phyloP scores from a whole-genome alignment of 1,140 invertebrate species.

The Euura lappo region DNA sequence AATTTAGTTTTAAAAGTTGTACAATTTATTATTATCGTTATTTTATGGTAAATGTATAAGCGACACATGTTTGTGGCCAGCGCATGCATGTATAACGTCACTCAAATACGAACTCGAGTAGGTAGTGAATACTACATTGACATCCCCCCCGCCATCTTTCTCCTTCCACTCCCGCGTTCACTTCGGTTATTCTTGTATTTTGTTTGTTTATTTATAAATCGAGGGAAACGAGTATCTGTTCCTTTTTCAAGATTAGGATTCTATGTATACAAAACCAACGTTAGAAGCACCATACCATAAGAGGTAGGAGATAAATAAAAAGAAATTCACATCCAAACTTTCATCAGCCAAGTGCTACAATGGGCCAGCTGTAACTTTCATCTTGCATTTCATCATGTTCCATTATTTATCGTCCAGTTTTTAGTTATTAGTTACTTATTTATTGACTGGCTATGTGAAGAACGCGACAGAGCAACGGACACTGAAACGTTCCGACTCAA shows the following conservation, averaged over 20 bases:
- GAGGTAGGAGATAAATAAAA: background rate
- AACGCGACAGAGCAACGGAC: background rate
- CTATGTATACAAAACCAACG: slow-evolving; percentile 5
- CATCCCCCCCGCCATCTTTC: slow-evolving; percentile 8
- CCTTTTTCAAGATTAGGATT: background rate
- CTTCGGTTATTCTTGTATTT: background rate
- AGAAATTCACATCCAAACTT: background rate
- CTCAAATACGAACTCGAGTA: background rate
- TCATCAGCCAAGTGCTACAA: background rate
- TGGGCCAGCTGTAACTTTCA: background rate
- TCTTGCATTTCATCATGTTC: slow-evolving; percentile 6
- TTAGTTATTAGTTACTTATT: background rate
- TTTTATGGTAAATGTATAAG: background rate
- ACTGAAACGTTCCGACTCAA: slow-evolving; percentile 10
- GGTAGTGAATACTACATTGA: slow-evolving; percentile 2
- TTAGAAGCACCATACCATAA: background rate
- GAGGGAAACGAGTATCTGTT: background rate
- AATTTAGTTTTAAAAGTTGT: background rate
- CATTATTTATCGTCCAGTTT: slow-evolving; percentile 1
- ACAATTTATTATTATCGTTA: background rate
- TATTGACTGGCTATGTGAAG: background rate
- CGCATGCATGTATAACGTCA: slow-evolving; percentile 19
- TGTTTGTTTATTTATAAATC: slow-evolving; percentile 9
- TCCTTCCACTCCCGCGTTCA: slow-evolving; percentile 9
- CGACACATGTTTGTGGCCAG: slow-evolving; percentile 22